Evolutionary conservation across 1,140 invertebrate species (phyloP).

Genomic region (Melipona quadrifasciata): DNA sequence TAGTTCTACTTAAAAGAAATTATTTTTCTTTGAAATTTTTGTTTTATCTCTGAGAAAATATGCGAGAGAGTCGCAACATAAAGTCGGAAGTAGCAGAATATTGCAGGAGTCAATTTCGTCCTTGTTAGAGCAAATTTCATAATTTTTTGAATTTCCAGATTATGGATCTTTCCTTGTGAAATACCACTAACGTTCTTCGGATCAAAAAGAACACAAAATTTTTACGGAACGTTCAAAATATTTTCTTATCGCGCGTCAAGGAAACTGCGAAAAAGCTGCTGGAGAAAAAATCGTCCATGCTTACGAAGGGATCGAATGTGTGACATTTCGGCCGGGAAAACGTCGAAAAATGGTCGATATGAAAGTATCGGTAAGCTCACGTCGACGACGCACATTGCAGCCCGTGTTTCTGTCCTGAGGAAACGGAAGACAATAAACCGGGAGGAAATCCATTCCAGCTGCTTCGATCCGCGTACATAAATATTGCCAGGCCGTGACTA

Average conservation of each 20-base stretch:
- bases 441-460: conserved; percentile 1
- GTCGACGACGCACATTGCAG: not conserved
- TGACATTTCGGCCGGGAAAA: not conserved
- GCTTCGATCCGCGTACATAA: conserved; percentile 17
- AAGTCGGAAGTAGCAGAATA: too few relatives aligned
- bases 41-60: too few relatives aligned
- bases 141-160: too few relatives aligned
- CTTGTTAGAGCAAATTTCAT: too few relatives aligned
- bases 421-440: conserved; percentile 1
- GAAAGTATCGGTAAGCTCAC: not conserved
- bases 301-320: not conserved
- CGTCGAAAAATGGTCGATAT: not conserved
- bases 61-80: too few relatives aligned
- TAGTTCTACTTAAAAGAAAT: too few relatives aligned
- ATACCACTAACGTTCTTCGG: too few relatives aligned
- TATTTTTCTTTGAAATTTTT: too few relatives aligned
- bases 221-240: not conserved
- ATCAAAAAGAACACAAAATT: too few relatives aligned
- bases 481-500: not conserved
- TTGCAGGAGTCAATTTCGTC: too few relatives aligned
- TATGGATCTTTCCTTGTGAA: too few relatives aligned
- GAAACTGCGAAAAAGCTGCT: not conserved
- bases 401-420: not conserved
- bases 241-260: not conserved
- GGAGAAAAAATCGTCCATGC: not conserved